phyloP scores from a whole-genome alignment of 2,797 vertebrate genomes.

The Anniella stebbinsi region DNA sequence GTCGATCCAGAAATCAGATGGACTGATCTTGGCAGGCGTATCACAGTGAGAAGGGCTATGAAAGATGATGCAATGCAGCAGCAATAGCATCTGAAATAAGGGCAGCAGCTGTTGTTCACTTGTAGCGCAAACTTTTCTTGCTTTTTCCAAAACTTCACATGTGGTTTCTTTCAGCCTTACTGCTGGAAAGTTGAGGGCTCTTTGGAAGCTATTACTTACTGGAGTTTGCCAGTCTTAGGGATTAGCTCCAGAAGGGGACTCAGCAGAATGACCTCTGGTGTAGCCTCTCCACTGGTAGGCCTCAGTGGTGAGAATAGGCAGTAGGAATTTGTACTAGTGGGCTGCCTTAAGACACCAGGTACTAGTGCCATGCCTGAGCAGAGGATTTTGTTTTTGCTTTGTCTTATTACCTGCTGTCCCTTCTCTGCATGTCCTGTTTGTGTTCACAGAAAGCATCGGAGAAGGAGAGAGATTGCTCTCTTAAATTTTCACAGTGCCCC shows the following conservation, averaged over 20 bases:
- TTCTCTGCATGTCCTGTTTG: not conserved
- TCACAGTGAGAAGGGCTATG: not conserved
- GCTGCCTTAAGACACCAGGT: not conserved
- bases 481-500: not conserved
- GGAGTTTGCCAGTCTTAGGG: conserved; percentile 15
- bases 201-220: conserved; percentile 49
- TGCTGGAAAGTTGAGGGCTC: conserved; percentile 21
- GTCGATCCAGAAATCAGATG: conserved; percentile 46
- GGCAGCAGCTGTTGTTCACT: conserved; percentile 25
- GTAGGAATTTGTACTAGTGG: no score
- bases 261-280: not conserved
- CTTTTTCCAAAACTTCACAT: not conserved
- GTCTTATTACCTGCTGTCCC: not conserved
- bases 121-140: conserved; percentile 10
- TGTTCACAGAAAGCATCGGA: not conserved
- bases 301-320: not conserved
- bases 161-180: not conserved
- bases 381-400: not conserved
- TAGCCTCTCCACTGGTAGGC: not conserved
- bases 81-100: conserved; percentile 43
- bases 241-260: not conserved
- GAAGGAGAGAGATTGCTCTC: not conserved
- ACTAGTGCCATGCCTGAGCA: no score
- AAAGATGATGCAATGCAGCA: conserved; percentile 66
- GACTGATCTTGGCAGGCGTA: conserved; percentile 55